Base-by-base conservation (phyloP, 2,797 vertebrate species). In the Leptatherina wallacei region DNA sequence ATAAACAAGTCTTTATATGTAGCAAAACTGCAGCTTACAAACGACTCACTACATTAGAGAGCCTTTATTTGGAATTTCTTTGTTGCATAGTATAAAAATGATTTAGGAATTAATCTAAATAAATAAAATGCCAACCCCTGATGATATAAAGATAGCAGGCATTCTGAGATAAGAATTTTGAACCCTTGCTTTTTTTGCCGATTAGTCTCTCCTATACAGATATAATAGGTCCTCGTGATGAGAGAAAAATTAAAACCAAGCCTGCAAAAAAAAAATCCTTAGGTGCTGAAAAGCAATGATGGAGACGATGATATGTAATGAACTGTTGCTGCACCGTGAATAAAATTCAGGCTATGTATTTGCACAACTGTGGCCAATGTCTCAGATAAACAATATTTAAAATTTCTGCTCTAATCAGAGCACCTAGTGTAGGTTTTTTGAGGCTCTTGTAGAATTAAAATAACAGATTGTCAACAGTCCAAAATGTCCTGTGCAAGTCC, bases 1-100 rank as follows among this genome's bases (percentile, higher is more conserved):
- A 70, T 88, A 88, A 90, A 83, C 82, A 86, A 71, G 35, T 40
- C 61, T 66, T 77, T 63, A 68, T 76, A 73, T 66, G 57, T 33
- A 55, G 73, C 51, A 75, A 65, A 73, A 47, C 13, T 35, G 18
- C 42, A 13, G 14, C 22, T 27, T 47, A 20, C 11, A 63, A 61
- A 80, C 59, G 16, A 75, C 40, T 58, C 51, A 61, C 24, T 2
- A 67, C 20, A 61, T 18, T 6, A 8, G 8, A 7, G 6, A 9
- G 1, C 70, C 36, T 75, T 68, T 35, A 60, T 68, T 61, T 62
- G 29, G 24, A 54, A 58, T 75, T 12, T 33, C 3, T 58, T 55
- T 71, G 49, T 58, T 68, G 11, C 18, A 20, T 57, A 7, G 13
- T 59, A 61, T 69, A 51, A 65, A 74, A 61, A 40, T 78, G 1